A percentile compares a stretch with the other conserved stretches of the same genome.
Evolutionary conservation across 2,797 vertebrate species (phyloP).

Genomic region (Phalloptychus januarius): DNA sequence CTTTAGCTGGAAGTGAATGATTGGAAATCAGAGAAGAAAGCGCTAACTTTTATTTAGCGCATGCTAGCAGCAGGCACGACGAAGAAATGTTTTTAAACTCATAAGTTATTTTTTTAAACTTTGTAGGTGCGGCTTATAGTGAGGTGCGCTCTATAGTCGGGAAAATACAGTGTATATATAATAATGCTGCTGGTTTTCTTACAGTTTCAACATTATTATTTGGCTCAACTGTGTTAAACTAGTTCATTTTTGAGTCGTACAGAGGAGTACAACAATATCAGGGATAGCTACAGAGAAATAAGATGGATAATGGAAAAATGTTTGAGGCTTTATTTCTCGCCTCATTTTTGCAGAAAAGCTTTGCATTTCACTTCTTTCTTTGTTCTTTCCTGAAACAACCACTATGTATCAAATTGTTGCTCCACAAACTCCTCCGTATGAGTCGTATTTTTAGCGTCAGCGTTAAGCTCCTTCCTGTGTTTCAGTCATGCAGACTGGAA

Average conservation of each 20-base stretch:
- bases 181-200: background rate
- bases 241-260: background rate
- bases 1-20: no score
- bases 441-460: background rate
- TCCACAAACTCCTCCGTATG: background rate
- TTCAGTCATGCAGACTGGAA: background rate
- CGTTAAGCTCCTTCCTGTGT: background rate
- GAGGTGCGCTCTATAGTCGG: no score
- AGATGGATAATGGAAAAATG: background rate
- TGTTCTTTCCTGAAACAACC: background rate
- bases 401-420: background rate
- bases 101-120: no score
- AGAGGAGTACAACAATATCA: background rate
- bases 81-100: no score
- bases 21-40: no score
- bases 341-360: background rate
- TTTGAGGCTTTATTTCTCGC: background rate
- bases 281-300: background rate
- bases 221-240: background rate
- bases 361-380: background rate
- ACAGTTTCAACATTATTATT: background rate
- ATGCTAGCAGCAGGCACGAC: no score
- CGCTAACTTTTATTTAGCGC: no score
- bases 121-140: no score
- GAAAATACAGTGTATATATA: background rate